Evolutionary conservation across 2,113 vertebrate genomes (phyloP), one percentile per base, ranked within the genome.

Genomic region (Malurus cyaneus): DNA sequence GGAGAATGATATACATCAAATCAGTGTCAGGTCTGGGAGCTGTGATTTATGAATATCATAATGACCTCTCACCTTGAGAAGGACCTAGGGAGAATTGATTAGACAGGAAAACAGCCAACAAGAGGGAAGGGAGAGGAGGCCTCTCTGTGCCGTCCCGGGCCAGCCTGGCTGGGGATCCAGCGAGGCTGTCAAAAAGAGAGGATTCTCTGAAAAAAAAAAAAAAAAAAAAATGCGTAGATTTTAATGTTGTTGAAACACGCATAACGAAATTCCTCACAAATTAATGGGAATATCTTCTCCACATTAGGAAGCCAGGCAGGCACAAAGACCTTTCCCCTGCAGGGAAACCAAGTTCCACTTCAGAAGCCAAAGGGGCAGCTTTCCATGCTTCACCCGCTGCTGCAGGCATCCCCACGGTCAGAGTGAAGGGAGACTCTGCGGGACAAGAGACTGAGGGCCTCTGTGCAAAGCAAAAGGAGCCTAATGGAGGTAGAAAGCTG

Each of bases 21-120:
- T 98, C 98, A 98, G 97, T 97, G 97, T 97, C 97, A 97, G 86
- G 89, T 80, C 97, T 96, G 96, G 95, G 94, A 98, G 96, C 92
- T 94, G 96, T 97, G 96, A 96, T 98, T 98, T 98, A 98, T 98
- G 97, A 98, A 98, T 98, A 98, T 98, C 98, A 98, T 98, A 94
- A 96, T 97, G 94, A 97, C 97, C 82, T 97, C 96, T 97, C 97
- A 97, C 96, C 97, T 97, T 97, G 97, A 96, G 97, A 96, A 96
- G 95, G 97, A 96, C 97, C 94, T 89, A 97, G 94, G 96, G 96
- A 96, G 96, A 98, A 98, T 98, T 98, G 98, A 98, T 98, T 98
- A 97, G 98, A 98, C 98, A 98, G 98, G 97, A 98, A 98, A 98
- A 97, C 95, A 96, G 94, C 95, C 95, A 94, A 53, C 78, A 81